phyloP scores from a whole-genome alignment of 2,797 vertebrate genomes.

The Chromobotia macracanthus region DNA sequence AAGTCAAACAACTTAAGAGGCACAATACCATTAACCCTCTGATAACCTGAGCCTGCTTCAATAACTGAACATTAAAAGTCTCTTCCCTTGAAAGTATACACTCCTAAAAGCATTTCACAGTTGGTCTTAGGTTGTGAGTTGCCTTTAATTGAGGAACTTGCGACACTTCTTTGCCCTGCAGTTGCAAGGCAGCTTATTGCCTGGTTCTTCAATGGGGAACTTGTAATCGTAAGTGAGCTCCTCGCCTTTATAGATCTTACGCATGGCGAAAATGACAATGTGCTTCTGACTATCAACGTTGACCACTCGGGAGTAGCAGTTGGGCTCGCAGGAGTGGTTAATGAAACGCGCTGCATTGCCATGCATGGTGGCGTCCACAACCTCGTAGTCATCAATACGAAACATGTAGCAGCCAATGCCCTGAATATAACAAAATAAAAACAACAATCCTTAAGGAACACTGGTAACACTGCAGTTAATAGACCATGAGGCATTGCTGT shows the following conservation, averaged over 20 bases:
- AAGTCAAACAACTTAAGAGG: slow-evolving; percentile 75
- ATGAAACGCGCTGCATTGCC: slow-evolving; percentile 98
- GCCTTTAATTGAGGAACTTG: slow-evolving; percentile 91
- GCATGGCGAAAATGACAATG: slow-evolving; percentile 96
- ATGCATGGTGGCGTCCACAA: slow-evolving; percentile 96
- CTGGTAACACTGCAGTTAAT: neutral
- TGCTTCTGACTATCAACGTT: slow-evolving; percentile 93
- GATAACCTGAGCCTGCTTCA: slow-evolving; percentile 71
- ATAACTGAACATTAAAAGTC: slow-evolving; percentile 43
- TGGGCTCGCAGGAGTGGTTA: slow-evolving; percentile 98
- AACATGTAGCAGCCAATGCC: slow-evolving; percentile 99
- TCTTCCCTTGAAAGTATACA: slow-evolving; percentile 38
- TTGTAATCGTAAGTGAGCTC: slow-evolving; percentile 99
- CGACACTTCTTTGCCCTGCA: slow-evolving; percentile 95
- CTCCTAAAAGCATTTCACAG: slow-evolving; percentile 26
- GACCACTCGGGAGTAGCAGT: slow-evolving; percentile 97
- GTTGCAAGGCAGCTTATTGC: slow-evolving; percentile 98
- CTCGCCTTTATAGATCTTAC: slow-evolving; percentile 93
- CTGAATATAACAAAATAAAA: slow-evolving; percentile 67
- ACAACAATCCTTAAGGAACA: neutral
- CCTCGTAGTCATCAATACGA: slow-evolving; percentile 96
- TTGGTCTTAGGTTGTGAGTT: slow-evolving; percentile 9
- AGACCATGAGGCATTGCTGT: neutral
- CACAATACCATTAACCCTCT: slow-evolving; percentile 75
- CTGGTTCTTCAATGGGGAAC: slow-evolving; percentile 96